Evolutionary conservation across 37 sponge, comb jelly and placozoan genomes (phyloP).

Genomic region (Amphimedon queenslandica): DNA sequence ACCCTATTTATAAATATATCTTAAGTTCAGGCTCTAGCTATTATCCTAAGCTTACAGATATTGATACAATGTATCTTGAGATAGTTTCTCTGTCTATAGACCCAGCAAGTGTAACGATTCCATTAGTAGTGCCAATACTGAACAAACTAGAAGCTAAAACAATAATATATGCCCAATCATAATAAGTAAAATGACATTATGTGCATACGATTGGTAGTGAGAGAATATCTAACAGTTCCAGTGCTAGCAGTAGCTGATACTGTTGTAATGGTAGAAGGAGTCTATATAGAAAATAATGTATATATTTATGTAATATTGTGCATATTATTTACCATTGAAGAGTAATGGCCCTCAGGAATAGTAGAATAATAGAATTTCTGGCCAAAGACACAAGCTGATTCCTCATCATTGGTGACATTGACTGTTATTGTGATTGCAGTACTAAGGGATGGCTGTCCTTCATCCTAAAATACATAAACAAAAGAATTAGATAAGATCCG

Average conservation of each 20-base stretch:
- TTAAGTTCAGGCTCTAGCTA: neutral
- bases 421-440: constrained; percentile 11
- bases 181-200: neutral
- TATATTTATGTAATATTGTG: neutral
- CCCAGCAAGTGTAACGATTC: constrained; percentile 18
- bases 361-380: constrained; percentile 9
- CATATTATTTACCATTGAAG: constrained; percentile 8
- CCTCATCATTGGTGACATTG: constrained; percentile 5
- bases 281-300: no score
- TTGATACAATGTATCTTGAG: constrained; percentile 30
- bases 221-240: no score
- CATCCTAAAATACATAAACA: constrained; percentile 32
- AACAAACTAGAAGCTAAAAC: no score
- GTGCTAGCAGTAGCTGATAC: no score
- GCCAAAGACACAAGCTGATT: constrained; percentile 22
- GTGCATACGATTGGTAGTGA: neutral
- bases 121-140: constrained; percentile 1
- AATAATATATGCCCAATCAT: no score
- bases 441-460: constrained; percentile 33
- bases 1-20: neutral
- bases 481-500: neutral
- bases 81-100: constrained; percentile 38
- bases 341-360: constrained; percentile 21
- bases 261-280: no score
- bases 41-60: neutral